phyloP scores from a whole-genome alignment of 2,113 vertebrate genomes.

The Anser cygnoides region DNA sequence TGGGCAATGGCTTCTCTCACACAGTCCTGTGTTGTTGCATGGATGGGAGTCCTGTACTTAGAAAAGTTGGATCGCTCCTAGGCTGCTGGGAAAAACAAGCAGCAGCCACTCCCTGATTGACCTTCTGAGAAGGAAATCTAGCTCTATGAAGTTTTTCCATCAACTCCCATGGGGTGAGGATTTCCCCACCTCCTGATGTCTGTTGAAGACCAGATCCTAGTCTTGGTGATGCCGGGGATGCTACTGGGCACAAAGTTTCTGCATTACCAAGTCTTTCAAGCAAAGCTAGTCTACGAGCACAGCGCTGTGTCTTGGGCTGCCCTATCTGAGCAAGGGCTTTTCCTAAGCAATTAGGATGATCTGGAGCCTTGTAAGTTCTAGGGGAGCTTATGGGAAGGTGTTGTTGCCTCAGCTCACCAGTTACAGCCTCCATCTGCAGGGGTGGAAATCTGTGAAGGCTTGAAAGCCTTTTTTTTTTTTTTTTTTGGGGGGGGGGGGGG shows the following conservation, averaged over 20 bases:
- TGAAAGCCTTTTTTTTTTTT: background rate
- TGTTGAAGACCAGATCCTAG: background rate
- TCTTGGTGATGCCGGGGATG: background rate
- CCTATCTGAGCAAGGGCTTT: background rate
- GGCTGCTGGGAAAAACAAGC: background rate
- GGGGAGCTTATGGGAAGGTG: background rate
- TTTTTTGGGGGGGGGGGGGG: background rate
- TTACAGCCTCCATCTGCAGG: background rate
- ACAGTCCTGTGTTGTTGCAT: rapidly evolving
- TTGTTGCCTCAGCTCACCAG: background rate
- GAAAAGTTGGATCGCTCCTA: background rate
- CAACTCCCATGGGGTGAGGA: background rate
- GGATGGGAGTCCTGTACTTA: background rate
- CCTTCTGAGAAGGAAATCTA: background rate
- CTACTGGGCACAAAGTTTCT: background rate
- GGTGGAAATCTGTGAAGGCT: background rate
- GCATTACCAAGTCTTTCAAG: background rate
- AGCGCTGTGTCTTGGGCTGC: background rate
- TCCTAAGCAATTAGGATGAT: background rate
- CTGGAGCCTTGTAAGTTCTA: background rate
- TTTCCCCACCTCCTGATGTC: background rate
- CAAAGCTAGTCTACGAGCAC: background rate
- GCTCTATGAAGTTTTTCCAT: background rate
- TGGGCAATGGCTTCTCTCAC: background rate
- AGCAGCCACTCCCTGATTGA: background rate